Evolutionary conservation across 2,797 vertebrate species (phyloP).

Genomic region (Brachyalestes nurse): DNA sequence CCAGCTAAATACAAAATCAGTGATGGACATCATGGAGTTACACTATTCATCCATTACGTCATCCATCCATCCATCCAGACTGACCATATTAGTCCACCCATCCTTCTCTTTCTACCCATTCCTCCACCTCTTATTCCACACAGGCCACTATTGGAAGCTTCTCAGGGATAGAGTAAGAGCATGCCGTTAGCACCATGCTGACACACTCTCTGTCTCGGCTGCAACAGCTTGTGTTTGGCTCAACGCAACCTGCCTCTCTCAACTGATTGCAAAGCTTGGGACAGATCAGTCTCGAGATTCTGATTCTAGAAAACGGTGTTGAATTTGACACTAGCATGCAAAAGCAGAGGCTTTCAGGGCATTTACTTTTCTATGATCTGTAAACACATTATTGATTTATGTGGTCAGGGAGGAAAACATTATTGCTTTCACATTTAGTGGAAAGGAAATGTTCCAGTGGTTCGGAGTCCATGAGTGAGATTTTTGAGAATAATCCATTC

Average conservation of each 20-base stretch:
- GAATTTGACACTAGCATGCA: not conserved
- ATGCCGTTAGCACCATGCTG: not conserved
- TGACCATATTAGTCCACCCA: not conserved
- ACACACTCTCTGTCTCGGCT: not conserved
- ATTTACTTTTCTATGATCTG: not conserved
- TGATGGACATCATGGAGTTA: not conserved
- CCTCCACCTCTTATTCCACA: too few species aligned
- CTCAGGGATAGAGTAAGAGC: not conserved
- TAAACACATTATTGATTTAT: not conserved
- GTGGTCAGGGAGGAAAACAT: not conserved
- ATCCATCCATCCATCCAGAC: not conserved
- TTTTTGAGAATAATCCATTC: too few species aligned
- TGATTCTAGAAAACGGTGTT: not conserved
- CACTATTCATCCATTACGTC: not conserved
- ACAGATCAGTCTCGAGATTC: not conserved
- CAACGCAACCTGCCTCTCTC: not conserved
- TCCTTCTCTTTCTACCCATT: not conserved
- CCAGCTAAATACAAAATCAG: not conserved
- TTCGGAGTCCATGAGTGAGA: too few species aligned
- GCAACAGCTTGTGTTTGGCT: constrained; percentile 10
- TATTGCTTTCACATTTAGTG: not conserved
- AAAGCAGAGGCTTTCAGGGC: not conserved
- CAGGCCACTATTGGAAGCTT: not conserved
- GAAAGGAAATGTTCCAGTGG: too few species aligned
- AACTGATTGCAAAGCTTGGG: not conserved